Evolutionary conservation across 2,888 invertebrate genomes (phyloP), one percentile per base, ranked within the genome.

Genomic region (Limnephilus lunatus): DNA sequence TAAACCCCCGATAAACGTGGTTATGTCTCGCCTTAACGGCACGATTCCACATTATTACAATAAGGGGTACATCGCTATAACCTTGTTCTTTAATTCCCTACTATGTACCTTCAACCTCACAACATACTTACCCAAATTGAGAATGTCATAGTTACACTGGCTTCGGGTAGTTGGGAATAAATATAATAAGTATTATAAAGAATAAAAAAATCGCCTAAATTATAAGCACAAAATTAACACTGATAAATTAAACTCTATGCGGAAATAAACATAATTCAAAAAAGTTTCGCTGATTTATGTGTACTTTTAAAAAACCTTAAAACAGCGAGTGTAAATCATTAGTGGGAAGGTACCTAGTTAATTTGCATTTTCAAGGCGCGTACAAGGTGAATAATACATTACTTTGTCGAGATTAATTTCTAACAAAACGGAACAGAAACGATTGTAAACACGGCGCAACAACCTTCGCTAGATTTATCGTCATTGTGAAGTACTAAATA

Each of bases 341-440:
- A 68, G 68, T 68, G 19, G 7, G 15, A 12, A 15, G 48, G 48
- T 53, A 53, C 53, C 9, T 68, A 9, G 68, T 7, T 68, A 68
- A 68, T 68, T 68, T 68, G 68, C 68, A 68, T 68, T 68, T 68
- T 68, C 68, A 68, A 68, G 68, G 68, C 68, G 68, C 68, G 68
- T 68, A 68, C 68, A 68, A 68, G 68, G 68, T 25, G 68, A 68
- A 68, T n/a, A n/a, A 68, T 25, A 68, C 25, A 68, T 68, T 25
- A n/a, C 68, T 68, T 68, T 25, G 68, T 68, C 25, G 25, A 68
- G 68, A 68, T 68, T 68, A 68, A 68, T 68, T 68, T 68, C 68
- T n/a, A 68, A 68, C 68, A 68, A 68, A 68, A 68, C 68, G 68
- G 68, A 68, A 68, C 68, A 68, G 68, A 68, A 68, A 68, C 68